Base-by-base conservation (phyloP, 2,797 vertebrate genomes). In the Masticophis lateralis region DNA sequence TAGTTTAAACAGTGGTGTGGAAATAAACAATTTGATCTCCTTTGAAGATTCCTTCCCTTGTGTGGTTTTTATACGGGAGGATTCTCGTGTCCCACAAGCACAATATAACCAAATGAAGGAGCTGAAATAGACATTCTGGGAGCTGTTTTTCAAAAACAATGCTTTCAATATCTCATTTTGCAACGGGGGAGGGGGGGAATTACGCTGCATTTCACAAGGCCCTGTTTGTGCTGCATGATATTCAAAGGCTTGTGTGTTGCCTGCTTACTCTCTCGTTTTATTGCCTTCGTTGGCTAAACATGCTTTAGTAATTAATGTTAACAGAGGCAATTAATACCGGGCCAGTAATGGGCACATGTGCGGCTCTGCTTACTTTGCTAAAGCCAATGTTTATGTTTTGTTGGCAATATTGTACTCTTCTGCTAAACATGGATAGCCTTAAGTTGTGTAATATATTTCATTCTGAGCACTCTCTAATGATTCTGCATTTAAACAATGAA, bases 151-250 rank as follows among this genome's bases (percentile, higher is more conserved):
- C 88, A 95, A 96, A 51, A 94, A 59, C 11, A 12, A 96, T 22
- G 43, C 61, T 96, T 95, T 95, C 94, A 93, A 94, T 94, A 94
- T 96, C 96, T 96, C 91, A 95, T 89, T 87, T 89, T 63, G 74
- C 90, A 95, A 95, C 86, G 91, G 91, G 91, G 90, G 87, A 89
- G 89, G 93, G 91, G 90, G 92, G 89, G 87, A 93, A 93, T 94
- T 95, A 56, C 56, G 37, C 90, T 91, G 63, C 63, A 95, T 95
- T 94, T 90, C 63, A 86, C 92, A 93, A 96, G 96, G 95, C 59
- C 89, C n/a, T 27, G 61, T 87, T 63, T 94, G 94, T 74, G 92
- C 89, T 0, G 87, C 0, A 3, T 90, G 92, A 16, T 86, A 56
- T 92, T 95, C 61, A 53, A 92, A 93, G 93, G 51, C 55, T 91